These are phyloP conservation scores for Micromussa lordhowensis DNA, from an alignment of 92 coral and sea anemone species.

Conservation along the genomic window DNA sequence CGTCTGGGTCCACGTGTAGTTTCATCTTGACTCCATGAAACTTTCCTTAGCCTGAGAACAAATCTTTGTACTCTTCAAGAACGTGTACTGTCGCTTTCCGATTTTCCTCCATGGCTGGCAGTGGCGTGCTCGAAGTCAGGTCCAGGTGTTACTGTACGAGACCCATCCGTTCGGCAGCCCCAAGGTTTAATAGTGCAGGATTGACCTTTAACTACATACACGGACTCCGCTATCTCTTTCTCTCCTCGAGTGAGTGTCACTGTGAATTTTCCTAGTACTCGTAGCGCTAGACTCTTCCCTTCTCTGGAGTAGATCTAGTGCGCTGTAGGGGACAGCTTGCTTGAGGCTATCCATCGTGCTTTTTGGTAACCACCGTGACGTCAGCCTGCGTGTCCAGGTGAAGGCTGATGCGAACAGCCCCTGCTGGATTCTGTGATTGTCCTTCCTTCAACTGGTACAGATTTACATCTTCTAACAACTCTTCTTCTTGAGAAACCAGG, in stretches of 20 bases:
- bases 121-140: not conserved
- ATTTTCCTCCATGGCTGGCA: not conserved
- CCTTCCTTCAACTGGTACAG: not conserved
- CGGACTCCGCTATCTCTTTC: not conserved
- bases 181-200: constrained; percentile 26
- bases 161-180: constrained; percentile 50
- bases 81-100: not conserved
- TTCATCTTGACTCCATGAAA: constrained; percentile 47
- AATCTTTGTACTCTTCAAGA: constrained; percentile 1
- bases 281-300: not conserved
- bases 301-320: constrained; percentile 4
- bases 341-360: too few species aligned
- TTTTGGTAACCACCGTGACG: not conserved
- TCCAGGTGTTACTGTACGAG: constrained; percentile 41
- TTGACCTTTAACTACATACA: constrained; percentile 47
- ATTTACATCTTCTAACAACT: not conserved
- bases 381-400: not conserved
- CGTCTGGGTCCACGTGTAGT: constrained; percentile 48
- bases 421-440: not conserved
- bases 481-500: not conserved
- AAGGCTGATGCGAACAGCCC: not conserved
- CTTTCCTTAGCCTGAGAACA: constrained; percentile 18
- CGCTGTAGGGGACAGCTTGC: too few species aligned
- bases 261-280: not conserved
- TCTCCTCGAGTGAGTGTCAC: not conserved